Evolutionary conservation across 2,888 invertebrate genomes (phyloP).

Genomic region (Urechis unicinctus): DNA sequence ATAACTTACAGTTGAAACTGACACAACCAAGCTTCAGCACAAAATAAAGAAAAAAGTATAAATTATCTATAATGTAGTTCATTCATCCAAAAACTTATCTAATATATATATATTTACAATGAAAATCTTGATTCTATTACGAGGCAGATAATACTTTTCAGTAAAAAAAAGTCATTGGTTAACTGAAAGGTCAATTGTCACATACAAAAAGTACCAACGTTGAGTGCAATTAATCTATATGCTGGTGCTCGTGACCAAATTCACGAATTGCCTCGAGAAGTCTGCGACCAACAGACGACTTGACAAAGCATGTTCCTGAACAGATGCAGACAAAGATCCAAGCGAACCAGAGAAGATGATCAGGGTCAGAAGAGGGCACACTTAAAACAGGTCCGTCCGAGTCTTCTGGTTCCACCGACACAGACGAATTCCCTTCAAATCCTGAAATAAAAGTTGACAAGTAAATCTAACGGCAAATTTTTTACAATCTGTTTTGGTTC

Average conservation of each 20-base stretch:
- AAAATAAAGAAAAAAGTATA: too few species aligned
- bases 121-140: too few species aligned
- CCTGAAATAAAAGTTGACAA: slow-evolving; percentile 9
- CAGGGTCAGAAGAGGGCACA: slow-evolving; percentile 68
- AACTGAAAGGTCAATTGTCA: too few species aligned
- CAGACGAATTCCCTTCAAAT: slow-evolving; percentile 11
- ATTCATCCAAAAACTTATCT: too few species aligned
- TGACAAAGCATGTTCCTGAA: slow-evolving; percentile 1
- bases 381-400: slow-evolving; percentile 69
- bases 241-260: background rate
- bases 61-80: too few species aligned
- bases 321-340: slow-evolving; percentile 75
- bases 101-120: too few species aligned
- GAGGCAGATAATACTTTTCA: too few species aligned
- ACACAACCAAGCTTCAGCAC: too few species aligned
- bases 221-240: background rate
- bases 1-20: too few species aligned
- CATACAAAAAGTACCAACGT: too few species aligned
- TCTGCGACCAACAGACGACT: slow-evolving; percentile 7
- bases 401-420: slow-evolving; percentile 32
- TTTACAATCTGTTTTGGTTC: too few species aligned
- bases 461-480: background rate
- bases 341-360: slow-evolving; percentile 73
- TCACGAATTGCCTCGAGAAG: background rate
- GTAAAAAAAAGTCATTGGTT: too few species aligned